Percentiles rank a stretch among this genome's conserved stretches.
Conservation (phyloP, 2,113 vertebrate species). For the Chrysemys picta region DNA sequence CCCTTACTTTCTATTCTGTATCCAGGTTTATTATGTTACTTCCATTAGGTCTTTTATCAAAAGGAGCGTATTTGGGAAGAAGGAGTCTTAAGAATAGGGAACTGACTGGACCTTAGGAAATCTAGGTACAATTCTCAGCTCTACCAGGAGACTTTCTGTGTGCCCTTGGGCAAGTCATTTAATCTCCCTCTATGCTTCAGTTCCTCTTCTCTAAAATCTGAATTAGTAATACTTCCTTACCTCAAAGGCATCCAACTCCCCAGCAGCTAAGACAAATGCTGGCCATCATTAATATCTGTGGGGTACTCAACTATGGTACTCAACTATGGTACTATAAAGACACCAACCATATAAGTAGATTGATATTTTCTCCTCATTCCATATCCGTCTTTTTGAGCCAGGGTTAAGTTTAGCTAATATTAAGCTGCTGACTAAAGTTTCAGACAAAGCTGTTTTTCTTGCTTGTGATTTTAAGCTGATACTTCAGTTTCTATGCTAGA, state of each 20-base stretch:
- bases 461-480: background rate
- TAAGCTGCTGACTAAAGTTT: background rate
- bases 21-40: background rate
- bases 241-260: too few relatives aligned
- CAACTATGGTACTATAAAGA: background rate
- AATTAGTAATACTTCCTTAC: background rate
- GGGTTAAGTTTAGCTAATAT: background rate
- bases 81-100: background rate
- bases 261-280: too few relatives aligned
- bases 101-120: background rate
- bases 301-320: background rate
- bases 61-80: background rate
- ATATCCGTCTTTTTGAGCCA: background rate
- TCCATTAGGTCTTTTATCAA: background rate
- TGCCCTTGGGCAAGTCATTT: background rate
- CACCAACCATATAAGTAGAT: background rate
- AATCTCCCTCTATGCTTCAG: background rate
- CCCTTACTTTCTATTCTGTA: background rate
- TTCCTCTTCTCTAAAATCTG: background rate
- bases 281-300: background rate
- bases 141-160: background rate
- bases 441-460: background rate
- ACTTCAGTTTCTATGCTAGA: background rate
- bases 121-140: background rate
- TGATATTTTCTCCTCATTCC: background rate